Evolutionary conservation across 2,888 invertebrate species (phyloP), one percentile per base, ranked within the genome.

Genomic region (Bombylius major): DNA sequence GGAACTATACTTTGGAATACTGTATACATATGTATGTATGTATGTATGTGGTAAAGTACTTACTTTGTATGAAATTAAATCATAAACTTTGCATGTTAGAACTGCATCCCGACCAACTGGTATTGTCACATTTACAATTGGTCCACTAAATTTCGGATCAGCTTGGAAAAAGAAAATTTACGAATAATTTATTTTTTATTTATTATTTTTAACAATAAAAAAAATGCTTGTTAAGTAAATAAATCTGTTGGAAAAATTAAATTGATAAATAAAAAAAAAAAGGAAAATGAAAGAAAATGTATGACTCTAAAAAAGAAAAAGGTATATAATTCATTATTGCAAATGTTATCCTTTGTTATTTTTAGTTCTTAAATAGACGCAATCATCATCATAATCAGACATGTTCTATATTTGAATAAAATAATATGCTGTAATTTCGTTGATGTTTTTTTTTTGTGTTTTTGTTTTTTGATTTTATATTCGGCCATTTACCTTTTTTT

Each of bases 41-140:
- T 36, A 36, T 4, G 34, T 36, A 36, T 36, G 5, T 36, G 34
- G 34, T 36, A 36, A 7, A 36, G 8, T 31, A 64, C 71, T 71
- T 76, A 91, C 91, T 85, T 91, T 91, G 70, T 85, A 92, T 23
- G 82, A 79, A 56, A 83, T 85, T 58, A 92, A 80, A 72, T 89
- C 88, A 71, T 90, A 86, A 9, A 92, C 91, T 53, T 84, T 77
- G 70, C 91, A 92, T 51, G 86, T 82, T 53, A 92, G 79, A 53
- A 86, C 80, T 7, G 89, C 91, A 73, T 91, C 91, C 59, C 91
- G 79, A 49, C 91, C 89, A 55, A 91, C 84, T 13, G 91, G 84
- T 11, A 85, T 83, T 8, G 91, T 91, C 64, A 88, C 85, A 76
- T 92, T 92, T 63, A 81, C 76, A 66, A 92, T 89, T 54, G 89